These are phyloP conservation scores for Macrotus californicus DNA, from an alignment of 2,113 vertebrate genomes.

Conservation along the genomic window DNA sequence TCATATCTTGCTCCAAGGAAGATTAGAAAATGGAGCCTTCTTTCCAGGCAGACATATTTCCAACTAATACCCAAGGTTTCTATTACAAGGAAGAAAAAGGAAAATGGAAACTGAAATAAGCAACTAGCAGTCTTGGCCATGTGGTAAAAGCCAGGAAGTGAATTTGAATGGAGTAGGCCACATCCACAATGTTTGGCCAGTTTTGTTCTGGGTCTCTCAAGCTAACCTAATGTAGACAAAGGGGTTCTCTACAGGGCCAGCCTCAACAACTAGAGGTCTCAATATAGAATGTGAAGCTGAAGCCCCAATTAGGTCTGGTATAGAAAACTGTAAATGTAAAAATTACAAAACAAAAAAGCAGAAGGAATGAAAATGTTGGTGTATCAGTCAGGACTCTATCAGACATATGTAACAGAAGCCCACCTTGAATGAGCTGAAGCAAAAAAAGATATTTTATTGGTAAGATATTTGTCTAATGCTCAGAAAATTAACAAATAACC, in stretches of 20 bases:
- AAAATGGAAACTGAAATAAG: not conserved
- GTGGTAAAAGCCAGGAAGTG: not conserved
- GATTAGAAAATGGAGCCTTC: not conserved
- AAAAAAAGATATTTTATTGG: not conserved
- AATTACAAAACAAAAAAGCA: not conserved
- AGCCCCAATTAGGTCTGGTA: not conserved
- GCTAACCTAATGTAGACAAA: not conserved
- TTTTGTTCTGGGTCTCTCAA: not conserved
- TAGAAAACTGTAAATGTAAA: not conserved
- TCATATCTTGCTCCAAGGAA: not conserved
- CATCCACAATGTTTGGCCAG: not conserved
- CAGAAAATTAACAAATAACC: not conserved
- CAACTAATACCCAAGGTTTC: not conserved
- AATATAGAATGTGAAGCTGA: not conserved
- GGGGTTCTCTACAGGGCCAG: not conserved
- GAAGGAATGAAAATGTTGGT: not conserved
- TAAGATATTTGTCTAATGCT: not conserved
- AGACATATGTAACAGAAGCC: not conserved
- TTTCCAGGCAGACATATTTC: not conserved
- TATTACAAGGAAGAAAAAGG: not conserved
- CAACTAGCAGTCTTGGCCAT: not conserved
- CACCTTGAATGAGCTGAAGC: not conserved
- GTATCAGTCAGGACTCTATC: not conserved
- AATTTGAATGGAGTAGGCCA: not conserved
- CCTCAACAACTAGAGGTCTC: not conserved